Evolutionary conservation across 2,797 vertebrate genomes (phyloP).

Genomic region (Spinibarbus caldwelli): DNA sequence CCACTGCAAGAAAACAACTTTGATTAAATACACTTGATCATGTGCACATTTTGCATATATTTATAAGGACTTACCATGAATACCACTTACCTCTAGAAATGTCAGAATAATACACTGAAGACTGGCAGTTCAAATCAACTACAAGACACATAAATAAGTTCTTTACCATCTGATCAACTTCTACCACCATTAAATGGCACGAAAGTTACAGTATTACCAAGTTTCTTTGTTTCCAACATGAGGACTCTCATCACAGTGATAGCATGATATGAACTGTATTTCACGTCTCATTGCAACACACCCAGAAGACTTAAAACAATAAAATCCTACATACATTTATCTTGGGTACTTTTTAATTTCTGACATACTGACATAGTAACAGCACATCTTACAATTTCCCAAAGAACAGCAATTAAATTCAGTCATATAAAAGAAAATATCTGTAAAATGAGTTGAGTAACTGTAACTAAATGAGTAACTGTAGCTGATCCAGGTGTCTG

Average conservation of each 20-base stretch:
- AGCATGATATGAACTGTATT: too few species aligned
- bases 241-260: too few species aligned
- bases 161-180: not conserved
- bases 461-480: too few species aligned
- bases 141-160: not conserved
- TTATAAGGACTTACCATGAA: not conserved
- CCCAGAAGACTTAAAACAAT: not conserved
- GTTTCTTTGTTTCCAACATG: not conserved
- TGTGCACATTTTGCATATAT: not conserved
- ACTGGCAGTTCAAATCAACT: not conserved
- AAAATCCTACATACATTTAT: not conserved
- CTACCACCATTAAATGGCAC: not conserved
- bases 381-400: not conserved
- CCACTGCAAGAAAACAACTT: constrained; percentile 6
- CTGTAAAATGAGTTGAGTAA: not conserved
- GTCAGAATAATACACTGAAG: constrained; percentile 3
- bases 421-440: not conserved
- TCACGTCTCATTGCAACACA: not conserved
- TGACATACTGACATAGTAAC: not conserved
- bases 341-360: not conserved
- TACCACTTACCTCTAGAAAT: constrained; percentile 18
- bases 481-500: too few species aligned
- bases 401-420: too few species aligned
- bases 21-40: not conserved
- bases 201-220: not conserved